Base-by-base conservation (phyloP, 2,113 vertebrate genomes). In the Ia io region DNA sequence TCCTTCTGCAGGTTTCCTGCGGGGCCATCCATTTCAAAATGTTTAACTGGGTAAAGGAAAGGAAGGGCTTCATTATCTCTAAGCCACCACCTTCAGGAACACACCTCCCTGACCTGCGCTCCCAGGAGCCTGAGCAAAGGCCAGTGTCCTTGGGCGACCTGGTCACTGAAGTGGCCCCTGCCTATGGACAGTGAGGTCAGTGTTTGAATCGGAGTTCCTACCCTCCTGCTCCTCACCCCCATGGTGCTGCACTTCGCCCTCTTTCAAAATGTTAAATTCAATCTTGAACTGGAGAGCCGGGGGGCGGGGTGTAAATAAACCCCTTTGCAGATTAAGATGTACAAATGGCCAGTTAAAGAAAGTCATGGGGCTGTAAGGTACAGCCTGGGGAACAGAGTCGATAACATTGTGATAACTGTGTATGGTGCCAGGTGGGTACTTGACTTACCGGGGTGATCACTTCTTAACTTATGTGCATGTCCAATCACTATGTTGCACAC, bases 1-100 rank as follows among this genome's bases (percentile, higher is more conserved):
- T 47, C 87, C 37, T 83, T 84, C 59, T 67, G 37, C 76, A 49
- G 56, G 73, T 71, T 94, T 97, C 97, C 88, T 82, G 94, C 5
- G 11, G 83, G 73, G 56, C 47, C 20, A 0, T 28, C 28, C 23
- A 32, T 18, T 30, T 69, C 86, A 40, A n/a, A 20, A 59, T 88
- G 87, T 80, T 76, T 76, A 65, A 44, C 6, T 2, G 9, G 11
- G 59, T 53, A 17, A 47, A 56, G 44, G 42, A 85, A 89, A 88
- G 92, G 63, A 94, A 88, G 69, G 16, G 30, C 47, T 77, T 94
- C 77, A 78, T 94, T 16, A 70, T 92, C 22, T 49, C 59, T 61
- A 65, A 93, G 40, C 59, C 76, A 14, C 1, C 32, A 37, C 35
- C 88, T 77, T 83, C 69, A 78, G 28, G 74, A 77, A 32, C 8